Conservation (phyloP, 2,888 invertebrate species). For the Eugnorisma glareosa region DNA sequence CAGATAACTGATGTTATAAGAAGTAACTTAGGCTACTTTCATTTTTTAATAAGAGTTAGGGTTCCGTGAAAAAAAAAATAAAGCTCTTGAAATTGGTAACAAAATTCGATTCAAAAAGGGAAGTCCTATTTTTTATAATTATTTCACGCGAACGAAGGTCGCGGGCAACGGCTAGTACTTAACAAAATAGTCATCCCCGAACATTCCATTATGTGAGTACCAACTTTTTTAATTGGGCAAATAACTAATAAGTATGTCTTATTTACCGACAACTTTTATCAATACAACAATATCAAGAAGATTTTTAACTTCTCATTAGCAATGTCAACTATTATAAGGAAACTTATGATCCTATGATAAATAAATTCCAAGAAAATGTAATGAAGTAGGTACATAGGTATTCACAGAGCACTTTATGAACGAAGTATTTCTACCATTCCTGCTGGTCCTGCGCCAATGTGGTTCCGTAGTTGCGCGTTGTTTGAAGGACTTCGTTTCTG, state of each 20-base stretch:
- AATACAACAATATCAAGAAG: neutral
- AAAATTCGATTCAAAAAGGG: too few species aligned
- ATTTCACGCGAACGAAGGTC: too few species aligned
- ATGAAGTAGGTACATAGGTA: neutral
- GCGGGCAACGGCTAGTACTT: too few species aligned
- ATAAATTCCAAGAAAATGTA: constrained; percentile 4
- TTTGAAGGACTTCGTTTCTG: neutral
- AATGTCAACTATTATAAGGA: neutral
- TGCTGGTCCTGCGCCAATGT: neutral
- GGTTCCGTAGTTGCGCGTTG: neutral
- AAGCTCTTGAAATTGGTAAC: too few species aligned
- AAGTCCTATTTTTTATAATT: too few species aligned
- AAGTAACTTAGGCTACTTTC: too few species aligned
- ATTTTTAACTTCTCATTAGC: neutral
- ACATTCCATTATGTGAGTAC: neutral
- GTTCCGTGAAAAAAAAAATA: too few species aligned
- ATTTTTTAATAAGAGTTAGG: too few species aligned
- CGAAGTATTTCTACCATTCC: neutral
- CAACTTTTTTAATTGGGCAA: neutral
- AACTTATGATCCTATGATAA: neutral
- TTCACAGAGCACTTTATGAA: neutral
- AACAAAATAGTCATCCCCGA: neutral
- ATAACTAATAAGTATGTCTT: neutral
- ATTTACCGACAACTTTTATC: neutral
- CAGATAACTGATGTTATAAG: too few species aligned